Conservation (phyloP, 2,797 vertebrate genomes). For the Falco cherrug region DNA sequence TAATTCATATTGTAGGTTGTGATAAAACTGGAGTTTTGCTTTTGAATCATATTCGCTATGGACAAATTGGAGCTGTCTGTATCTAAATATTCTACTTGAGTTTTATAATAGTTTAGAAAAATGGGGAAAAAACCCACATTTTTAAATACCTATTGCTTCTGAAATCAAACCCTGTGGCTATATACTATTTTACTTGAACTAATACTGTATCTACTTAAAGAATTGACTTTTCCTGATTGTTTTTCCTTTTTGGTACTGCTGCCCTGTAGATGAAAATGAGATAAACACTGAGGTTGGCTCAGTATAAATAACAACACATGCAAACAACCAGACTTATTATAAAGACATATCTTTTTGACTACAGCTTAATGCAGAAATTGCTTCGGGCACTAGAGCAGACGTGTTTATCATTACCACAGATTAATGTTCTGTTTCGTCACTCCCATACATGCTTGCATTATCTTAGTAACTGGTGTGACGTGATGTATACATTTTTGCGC, state of each 20-base stretch:
- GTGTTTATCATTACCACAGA: constrained; percentile 31
- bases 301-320: constrained; percentile 46
- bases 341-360: constrained; percentile 37
- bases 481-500: neutral
- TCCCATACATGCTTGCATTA: neutral
- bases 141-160: constrained; percentile 21
- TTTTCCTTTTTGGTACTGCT: constrained; percentile 17
- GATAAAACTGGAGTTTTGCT: neutral
- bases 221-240: constrained; percentile 45
- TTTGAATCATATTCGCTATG: neutral
- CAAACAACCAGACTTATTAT: constrained; percentile 44
- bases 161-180: constrained; percentile 12
- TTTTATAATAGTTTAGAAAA: neutral
- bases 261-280: constrained; percentile 42
- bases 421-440: constrained; percentile 14
- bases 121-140: neutral
- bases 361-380: constrained; percentile 24
- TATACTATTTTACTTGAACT: constrained; percentile 9
- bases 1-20: neutral
- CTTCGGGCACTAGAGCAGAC: constrained; percentile 10
- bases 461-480: neutral
- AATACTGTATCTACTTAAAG: constrained; percentile 4
- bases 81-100: neutral
- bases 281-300: neutral
- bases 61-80: neutral